A percentile compares a stretch with the other conserved stretches of the same genome.
These are phyloP conservation scores for Champsocephalus esox DNA, from an alignment of 2,797 vertebrate genomes.

Conservation along the genomic window DNA sequence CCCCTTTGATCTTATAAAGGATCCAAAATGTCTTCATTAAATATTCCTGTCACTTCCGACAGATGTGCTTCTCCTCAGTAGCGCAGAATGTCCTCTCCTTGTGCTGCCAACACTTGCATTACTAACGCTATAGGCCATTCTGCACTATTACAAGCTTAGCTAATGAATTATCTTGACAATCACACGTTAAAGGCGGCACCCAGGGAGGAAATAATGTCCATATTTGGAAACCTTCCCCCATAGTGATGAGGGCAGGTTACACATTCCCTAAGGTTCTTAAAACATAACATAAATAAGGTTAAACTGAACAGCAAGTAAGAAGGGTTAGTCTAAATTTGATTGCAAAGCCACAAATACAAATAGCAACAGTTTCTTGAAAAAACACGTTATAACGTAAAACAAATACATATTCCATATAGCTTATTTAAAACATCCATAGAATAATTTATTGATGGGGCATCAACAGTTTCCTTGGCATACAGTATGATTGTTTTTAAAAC, in stretches of 20 bases:
- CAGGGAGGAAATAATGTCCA: not conserved
- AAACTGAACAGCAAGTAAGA: not conserved
- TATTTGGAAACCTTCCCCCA: constrained; percentile 26
- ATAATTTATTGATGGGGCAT: too few species aligned
- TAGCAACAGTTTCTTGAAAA: too few species aligned
- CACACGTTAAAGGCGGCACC: constrained; percentile 23
- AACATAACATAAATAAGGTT: not conserved
- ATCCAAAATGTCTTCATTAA: not conserved
- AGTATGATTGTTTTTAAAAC: too few species aligned
- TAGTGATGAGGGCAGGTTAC: constrained; percentile 14
- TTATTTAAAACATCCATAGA: too few species aligned
- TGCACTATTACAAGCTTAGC: constrained; percentile 17
- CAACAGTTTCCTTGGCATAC: too few species aligned
- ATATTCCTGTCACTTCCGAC: constrained; percentile 5
- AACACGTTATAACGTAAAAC: too few species aligned
- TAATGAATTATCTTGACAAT: constrained; percentile 30
- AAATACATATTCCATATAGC: too few species aligned
- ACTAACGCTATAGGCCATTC: constrained; percentile 4
- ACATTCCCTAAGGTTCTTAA: not conserved
- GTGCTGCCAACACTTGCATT: constrained; percentile 21
- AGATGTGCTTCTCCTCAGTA: constrained; percentile 1
- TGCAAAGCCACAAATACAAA: constrained; percentile 14
- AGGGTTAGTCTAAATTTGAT: not conserved
- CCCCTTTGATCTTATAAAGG: not conserved
- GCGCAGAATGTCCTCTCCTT: not conserved